phyloP scores from a whole-genome alignment of 2,797 vertebrate species.

The Dicrostonyx torquatus region DNA sequence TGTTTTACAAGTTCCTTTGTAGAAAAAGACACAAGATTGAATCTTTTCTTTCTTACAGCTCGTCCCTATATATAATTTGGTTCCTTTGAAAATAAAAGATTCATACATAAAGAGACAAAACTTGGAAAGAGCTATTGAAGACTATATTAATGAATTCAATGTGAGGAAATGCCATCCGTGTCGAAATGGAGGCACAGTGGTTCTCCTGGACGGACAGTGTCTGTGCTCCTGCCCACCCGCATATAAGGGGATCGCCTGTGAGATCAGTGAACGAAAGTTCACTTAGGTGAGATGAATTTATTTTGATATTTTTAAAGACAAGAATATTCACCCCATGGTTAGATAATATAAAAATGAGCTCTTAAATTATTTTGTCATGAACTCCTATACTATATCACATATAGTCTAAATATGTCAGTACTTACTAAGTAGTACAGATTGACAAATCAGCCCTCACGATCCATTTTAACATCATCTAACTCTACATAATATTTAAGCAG shows the following conservation, averaged over 20 bases:
- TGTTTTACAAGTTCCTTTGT: background rate
- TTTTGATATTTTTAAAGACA: slow-evolving; percentile 9
- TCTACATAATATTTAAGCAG: background rate
- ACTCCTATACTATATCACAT: background rate
- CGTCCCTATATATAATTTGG: slow-evolving; percentile 89
- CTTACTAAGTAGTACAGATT: background rate
- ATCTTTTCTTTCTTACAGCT: slow-evolving; percentile 84
- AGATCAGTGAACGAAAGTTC: slow-evolving; percentile 83
- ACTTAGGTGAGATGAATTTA: slow-evolving; percentile 80
- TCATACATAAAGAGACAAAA: slow-evolving; percentile 88
- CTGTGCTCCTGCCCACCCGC: slow-evolving; percentile 87
- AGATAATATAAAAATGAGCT: slow-evolving; percentile 15
- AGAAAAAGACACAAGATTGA: slow-evolving; percentile 32
- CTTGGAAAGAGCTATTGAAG: slow-evolving; percentile 88
- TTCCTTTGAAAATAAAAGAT: slow-evolving; percentile 88
- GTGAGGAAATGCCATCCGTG: slow-evolving; percentile 93
- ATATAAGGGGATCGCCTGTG: slow-evolving; percentile 90
- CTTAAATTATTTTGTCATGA: background rate
- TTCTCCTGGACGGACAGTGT: slow-evolving; percentile 91
- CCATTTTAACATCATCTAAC: slow-evolving; percentile 1
- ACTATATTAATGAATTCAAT: slow-evolving; percentile 91
- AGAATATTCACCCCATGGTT: background rate
- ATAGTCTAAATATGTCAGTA: background rate
- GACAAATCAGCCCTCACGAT: background rate
- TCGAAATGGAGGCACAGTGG: slow-evolving; percentile 90